Evolutionary conservation across 2,797 vertebrate species (phyloP).

Genomic region (Lemur catta): DNA sequence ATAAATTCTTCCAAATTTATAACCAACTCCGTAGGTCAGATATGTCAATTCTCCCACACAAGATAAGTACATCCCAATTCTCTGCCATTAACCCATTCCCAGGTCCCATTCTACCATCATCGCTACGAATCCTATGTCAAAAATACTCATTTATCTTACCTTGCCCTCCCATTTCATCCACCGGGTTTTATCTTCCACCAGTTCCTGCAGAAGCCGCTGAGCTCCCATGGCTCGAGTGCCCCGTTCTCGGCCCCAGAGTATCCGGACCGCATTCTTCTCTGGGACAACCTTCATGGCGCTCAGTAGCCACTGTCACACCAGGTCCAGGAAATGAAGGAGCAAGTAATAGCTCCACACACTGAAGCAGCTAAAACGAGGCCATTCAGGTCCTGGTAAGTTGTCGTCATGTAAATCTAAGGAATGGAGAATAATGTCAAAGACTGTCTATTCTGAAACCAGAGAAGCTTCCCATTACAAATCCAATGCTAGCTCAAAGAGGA

Average conservation of each 20-base stretch:
- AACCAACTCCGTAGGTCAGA: not conserved
- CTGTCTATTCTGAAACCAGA: not conserved
- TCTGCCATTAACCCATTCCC: not conserved
- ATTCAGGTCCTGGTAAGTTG: constrained; percentile 87
- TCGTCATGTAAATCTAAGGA: constrained; percentile 85
- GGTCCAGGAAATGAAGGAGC: constrained; percentile 74
- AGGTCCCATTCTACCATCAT: not conserved
- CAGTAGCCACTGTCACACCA: constrained; percentile 73
- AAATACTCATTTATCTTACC: constrained; percentile 83
- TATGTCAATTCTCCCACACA: not conserved
- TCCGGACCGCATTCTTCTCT: constrained; percentile 96
- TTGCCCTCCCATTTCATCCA: constrained; percentile 99
- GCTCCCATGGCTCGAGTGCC: constrained; percentile 93
- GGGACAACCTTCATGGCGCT: constrained; percentile 89
- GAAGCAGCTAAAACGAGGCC: constrained; percentile 84
- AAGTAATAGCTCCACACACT: constrained; percentile 80
- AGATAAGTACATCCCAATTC: not conserved
- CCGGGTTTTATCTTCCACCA: constrained; percentile 98
- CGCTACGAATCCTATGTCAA: not conserved
- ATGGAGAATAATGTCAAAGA: constrained; percentile 60
- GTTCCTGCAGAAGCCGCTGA: constrained; percentile 95
- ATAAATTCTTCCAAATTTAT: constrained; percentile 10
- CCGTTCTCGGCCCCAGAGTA: constrained; percentile 94
- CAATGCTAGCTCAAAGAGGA: not conserved
- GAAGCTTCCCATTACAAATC: constrained; percentile 45